Base-by-base conservation (phyloP, 2,797 vertebrate species). In the Netta rufina region DNA sequence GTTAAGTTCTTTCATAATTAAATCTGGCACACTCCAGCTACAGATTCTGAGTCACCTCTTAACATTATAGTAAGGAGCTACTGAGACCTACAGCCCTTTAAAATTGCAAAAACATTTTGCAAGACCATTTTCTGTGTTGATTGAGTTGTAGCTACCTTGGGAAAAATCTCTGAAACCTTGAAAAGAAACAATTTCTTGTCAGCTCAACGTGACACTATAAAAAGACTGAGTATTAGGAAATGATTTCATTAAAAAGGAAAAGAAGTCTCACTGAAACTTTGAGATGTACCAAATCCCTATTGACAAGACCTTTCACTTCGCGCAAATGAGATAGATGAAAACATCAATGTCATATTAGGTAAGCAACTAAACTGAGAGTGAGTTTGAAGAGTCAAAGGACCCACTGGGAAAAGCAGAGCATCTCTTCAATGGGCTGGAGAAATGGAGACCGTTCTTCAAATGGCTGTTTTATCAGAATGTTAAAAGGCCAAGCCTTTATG, bases 371-470 rank as follows among this genome's bases (percentile, higher is more conserved):
- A 96, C 12, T 39, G 84, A 94, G 78, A 90, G 51, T 47, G 75
- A 84, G 30, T 94, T 95, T 93, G 90, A 93, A 90, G 88, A 95
- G 94, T 87, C 84, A 94, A 94, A 93, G 81, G 39, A 95, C 33
- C 90, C 77, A 69, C 0, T 87, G 93, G 95, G 93, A 96, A 89
- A 95, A 96, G 84, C 41, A 74, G 69, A 92, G 22, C 49, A 53
- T 77, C 72, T 75, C 84, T 96, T 96, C 93, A 96, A 30, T 69
- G n/a, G 65, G 61, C 66, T 95, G 75, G 89, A 93, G 78, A 95
- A 95, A 95, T 93, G 86, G 93, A 95, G 91, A 91, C 92, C 72
- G 70, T 93, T 92, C 93, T 96, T 95, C 91, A 97, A 96, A 96
- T 4, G 8, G 38, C 39, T 89, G 77, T 77, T 92, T 94, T 93